Percentiles rank a stretch among this genome's conserved stretches.
These are phyloP conservation scores for Pachyuromys duprasi DNA, from an alignment of 2,797 vertebrate species.

Conservation along the genomic window DNA sequence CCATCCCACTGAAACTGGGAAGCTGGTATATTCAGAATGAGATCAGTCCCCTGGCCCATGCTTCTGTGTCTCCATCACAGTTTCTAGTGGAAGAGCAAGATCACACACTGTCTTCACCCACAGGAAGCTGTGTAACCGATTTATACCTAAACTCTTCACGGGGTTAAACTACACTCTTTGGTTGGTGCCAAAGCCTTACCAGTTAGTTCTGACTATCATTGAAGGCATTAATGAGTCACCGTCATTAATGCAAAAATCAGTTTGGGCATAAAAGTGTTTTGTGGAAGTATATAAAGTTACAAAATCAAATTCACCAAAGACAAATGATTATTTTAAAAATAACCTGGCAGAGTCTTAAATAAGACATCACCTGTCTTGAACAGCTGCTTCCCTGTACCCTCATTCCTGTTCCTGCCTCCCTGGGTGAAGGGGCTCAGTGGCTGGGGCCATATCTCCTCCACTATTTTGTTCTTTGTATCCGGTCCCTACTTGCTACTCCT, in stretches of 20 bases:
- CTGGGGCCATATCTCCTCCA: accelerated
- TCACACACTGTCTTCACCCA: background rate
- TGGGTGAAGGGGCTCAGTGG: background rate
- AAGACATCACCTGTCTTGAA: background rate
- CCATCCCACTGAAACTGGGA: accelerated
- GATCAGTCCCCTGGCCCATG: background rate
- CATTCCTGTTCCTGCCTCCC: accelerated
- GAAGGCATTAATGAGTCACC: background rate
- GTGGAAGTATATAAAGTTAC: background rate
- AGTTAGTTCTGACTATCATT: background rate
- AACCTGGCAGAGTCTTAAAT: background rate
- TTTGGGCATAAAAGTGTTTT: background rate
- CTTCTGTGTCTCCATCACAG: background rate
- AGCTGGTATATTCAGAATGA: no score
- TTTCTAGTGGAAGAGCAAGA: background rate
- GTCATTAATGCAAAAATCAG: background rate
- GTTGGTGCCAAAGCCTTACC: background rate
- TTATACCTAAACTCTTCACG: background rate
- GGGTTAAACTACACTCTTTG: background rate
- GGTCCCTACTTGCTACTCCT: background rate
- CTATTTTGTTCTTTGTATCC: background rate
- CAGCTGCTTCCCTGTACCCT: background rate
- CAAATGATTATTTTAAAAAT: background rate
- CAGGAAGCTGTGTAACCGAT: background rate
- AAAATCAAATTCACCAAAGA: background rate